These are phyloP conservation scores for Falcunculus frontatus DNA, from an alignment of 2,113 vertebrate genomes.

Conservation along the genomic window DNA sequence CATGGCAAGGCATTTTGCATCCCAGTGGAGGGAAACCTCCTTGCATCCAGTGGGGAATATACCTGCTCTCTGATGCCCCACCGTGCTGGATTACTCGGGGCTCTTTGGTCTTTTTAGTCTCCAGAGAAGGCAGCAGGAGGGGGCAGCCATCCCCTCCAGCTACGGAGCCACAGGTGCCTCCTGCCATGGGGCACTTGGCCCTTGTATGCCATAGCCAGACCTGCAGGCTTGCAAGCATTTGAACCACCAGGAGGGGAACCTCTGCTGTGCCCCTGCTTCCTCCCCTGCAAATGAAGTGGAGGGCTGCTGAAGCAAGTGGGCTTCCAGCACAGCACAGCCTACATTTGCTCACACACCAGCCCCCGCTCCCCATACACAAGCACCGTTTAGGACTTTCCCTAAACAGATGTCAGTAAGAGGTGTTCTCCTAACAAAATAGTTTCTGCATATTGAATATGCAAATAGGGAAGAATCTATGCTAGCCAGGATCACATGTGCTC, in stretches of 20 bases:
- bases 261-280: not conserved
- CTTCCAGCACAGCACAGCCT: not conserved
- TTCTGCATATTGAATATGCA: not conserved
- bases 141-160: rapidly evolving
- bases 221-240: rapidly evolving
- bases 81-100: rapidly evolving
- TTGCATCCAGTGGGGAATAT: not conserved
- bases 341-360: not conserved
- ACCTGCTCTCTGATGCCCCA: not conserved
- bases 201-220: rapidly evolving
- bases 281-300: not conserved
- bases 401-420: rapidly evolving
- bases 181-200: rapidly evolving
- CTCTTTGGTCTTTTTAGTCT: not conserved
- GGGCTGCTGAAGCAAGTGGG: not conserved
- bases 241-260: not conserved
- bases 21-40: rapidly evolving
- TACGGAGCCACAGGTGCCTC: rapidly evolving
- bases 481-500: not conserved
- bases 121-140: rapidly evolving
- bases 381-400: not conserved
- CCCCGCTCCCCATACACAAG: rapidly evolving
- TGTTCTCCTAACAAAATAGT: not conserved
- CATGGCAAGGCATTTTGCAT: not conserved
- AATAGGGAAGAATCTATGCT: not conserved